Percentiles rank a stretch among this genome's conserved stretches.
These are phyloP conservation scores for Haplotaxodon microlepis DNA, from an alignment of 2,113 vertebrate species.

Conservation along the genomic window DNA sequence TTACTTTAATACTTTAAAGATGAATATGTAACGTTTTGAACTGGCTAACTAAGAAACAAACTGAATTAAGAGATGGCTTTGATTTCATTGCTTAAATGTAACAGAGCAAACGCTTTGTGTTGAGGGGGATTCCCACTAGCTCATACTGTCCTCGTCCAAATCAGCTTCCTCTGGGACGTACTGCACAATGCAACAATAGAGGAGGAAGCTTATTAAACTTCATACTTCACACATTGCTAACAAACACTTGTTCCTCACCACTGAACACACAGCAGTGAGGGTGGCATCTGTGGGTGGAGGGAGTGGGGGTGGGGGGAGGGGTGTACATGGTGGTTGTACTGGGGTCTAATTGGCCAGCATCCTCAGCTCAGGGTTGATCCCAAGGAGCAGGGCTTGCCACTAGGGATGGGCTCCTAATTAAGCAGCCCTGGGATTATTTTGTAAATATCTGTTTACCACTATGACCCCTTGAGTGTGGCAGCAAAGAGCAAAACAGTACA, in stretches of 20 bases:
- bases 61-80: neutral
- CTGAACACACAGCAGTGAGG: neutral
- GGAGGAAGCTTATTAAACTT: neutral
- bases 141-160: neutral
- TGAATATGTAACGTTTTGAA: neutral
- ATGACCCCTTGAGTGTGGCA: slow-evolving; percentile 16
- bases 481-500: slow-evolving; percentile 50
- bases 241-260: neutral
- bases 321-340: neutral
- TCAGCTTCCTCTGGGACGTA: slow-evolving; percentile 24
- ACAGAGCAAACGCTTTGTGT: slow-evolving; percentile 23
- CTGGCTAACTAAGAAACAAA: neutral
- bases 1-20: neutral
- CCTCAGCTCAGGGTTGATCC: slow-evolving; percentile 32
- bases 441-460: slow-evolving; percentile 75
- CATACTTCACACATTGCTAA: neutral
- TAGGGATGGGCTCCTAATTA: slow-evolving; percentile 66
- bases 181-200: neutral
- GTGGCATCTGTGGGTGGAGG: neutral
- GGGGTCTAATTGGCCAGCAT: slow-evolving; percentile 47
- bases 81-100: neutral
- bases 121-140: slow-evolving; percentile 37
- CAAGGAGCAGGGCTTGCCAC: slow-evolving; percentile 27
- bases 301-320: accelerated
- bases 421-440: slow-evolving; percentile 74